phyloP scores from a whole-genome alignment of 2,888 invertebrate genomes.

The Plemyria rubiginata region DNA sequence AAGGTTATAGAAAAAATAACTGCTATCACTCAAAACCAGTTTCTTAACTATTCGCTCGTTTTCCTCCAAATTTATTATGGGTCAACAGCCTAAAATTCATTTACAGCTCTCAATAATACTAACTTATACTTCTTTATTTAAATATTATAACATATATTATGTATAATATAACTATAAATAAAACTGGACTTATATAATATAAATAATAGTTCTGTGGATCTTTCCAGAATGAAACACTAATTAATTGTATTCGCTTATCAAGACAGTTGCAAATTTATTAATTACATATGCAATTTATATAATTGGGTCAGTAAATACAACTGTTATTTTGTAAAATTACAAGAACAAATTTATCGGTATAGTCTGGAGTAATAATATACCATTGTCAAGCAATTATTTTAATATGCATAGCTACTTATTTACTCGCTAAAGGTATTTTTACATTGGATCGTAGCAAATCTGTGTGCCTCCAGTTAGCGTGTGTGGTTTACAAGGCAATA shows the following conservation, averaged over 20 bases:
- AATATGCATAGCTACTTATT: neutral
- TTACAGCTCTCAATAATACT: too few species aligned
- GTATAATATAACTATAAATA: neutral
- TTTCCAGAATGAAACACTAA: conserved; percentile 18
- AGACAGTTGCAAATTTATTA: conserved; percentile 30
- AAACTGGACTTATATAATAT: neutral
- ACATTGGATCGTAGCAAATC: too few species aligned
- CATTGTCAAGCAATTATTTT: conserved; percentile 5
- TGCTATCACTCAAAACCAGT: too few species aligned
- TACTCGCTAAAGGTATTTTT: too few species aligned
- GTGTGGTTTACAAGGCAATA: too few species aligned
- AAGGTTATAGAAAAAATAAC: too few species aligned
- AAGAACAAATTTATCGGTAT: conserved; percentile 6
- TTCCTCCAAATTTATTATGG: too few species aligned
- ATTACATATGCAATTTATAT: conserved; percentile 21
- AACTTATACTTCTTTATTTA: too few species aligned
- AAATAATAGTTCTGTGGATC: conserved; percentile 12
- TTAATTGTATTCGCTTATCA: conserved; percentile 19
- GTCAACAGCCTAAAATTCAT: too few species aligned
- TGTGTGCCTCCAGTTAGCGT: too few species aligned
- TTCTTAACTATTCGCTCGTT: too few species aligned
- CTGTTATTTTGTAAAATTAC: conserved; percentile 16
- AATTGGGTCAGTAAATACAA: conserved; percentile 32
- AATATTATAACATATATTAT: neutral
- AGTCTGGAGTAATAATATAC: neutral